phyloP scores from a whole-genome alignment of 2,888 invertebrate genomes.

The Elysia crispata region DNA sequence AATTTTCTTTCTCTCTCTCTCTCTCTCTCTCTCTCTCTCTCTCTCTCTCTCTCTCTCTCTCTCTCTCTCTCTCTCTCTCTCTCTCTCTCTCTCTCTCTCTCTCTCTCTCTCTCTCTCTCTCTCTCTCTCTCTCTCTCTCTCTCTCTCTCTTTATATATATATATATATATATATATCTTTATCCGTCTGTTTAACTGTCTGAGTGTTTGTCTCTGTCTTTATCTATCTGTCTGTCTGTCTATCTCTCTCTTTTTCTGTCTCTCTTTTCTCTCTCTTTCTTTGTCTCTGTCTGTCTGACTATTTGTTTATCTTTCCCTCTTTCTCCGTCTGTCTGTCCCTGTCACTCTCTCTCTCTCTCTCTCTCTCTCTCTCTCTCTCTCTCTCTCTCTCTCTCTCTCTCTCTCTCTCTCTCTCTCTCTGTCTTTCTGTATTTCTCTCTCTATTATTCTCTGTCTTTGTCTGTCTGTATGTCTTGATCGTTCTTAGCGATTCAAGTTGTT shows the following conservation, averaged over 20 bases:
- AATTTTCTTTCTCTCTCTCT: neutral
- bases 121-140: too few relatives aligned
- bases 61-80: too few relatives aligned
- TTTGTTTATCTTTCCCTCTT: neutral
- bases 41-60: too few relatives aligned
- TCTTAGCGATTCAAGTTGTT: too few relatives aligned
- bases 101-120: too few relatives aligned
- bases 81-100: too few relatives aligned
- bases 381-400: neutral
- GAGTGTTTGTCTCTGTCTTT: too few relatives aligned
- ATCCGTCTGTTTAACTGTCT: too few relatives aligned
- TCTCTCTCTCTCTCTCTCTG: neutral
- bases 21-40: too few relatives aligned
- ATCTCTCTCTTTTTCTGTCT: neutral
- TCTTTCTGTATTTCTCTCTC: slow-evolving; percentile 1
- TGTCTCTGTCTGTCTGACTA: slow-evolving; percentile 1
- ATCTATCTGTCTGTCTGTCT: slow-evolving; percentile 11
- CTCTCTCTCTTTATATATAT: too few relatives aligned
- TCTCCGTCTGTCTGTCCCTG: slow-evolving; percentile 6
- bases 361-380: slow-evolving; percentile 4
- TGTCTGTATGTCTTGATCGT: too few relatives aligned
- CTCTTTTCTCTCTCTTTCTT: slow-evolving; percentile 10
- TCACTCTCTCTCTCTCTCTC: slow-evolving; percentile 1
- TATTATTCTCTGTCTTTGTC: neutral
- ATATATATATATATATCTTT: too few relatives aligned